A percentile compares a stretch with the other conserved stretches of the same genome.
These are phyloP conservation scores for Brevimyrus niger DNA, from an alignment of 2,113 vertebrate genomes.

Conservation along the genomic window DNA sequence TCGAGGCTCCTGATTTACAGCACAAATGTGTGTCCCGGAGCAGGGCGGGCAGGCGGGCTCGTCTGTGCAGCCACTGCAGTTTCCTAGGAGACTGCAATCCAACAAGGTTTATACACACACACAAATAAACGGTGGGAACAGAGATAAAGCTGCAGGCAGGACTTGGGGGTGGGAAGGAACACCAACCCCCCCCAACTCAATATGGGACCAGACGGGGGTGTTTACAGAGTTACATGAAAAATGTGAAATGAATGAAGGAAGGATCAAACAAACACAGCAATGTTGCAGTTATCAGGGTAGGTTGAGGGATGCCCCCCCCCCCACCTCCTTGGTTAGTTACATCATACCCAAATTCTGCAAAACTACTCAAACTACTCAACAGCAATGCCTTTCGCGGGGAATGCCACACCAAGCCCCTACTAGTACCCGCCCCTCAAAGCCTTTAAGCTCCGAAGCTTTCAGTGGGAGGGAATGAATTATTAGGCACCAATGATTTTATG, in stretches of 20 bases:
- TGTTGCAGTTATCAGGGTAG: background rate
- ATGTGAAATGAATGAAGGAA: background rate
- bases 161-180: background rate
- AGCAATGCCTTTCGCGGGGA: background rate
- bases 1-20: constrained; percentile 1
- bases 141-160: background rate
- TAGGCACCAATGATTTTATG: background rate
- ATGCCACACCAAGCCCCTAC: background rate
- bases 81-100: constrained; percentile 30
- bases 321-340: background rate
- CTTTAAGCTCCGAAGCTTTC: background rate
- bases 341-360: background rate
- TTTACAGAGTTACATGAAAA: background rate
- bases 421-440: background rate
- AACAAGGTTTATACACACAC: constrained; percentile 27
- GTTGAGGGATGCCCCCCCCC: background rate
- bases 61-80: constrained; percentile 18
- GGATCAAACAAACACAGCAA: background rate
- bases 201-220: background rate
- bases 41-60: constrained; percentile 7
- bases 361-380: constrained; percentile 4
- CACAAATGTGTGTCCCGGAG: constrained; percentile 33
- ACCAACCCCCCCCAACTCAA: background rate
- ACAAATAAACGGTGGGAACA: constrained; percentile 16
- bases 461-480: background rate